A percentile compares a stretch with the other conserved stretches of the same genome.
Evolutionary conservation across 2,888 invertebrate genomes (phyloP).

Genomic region (Cephus pulcher): DNA sequence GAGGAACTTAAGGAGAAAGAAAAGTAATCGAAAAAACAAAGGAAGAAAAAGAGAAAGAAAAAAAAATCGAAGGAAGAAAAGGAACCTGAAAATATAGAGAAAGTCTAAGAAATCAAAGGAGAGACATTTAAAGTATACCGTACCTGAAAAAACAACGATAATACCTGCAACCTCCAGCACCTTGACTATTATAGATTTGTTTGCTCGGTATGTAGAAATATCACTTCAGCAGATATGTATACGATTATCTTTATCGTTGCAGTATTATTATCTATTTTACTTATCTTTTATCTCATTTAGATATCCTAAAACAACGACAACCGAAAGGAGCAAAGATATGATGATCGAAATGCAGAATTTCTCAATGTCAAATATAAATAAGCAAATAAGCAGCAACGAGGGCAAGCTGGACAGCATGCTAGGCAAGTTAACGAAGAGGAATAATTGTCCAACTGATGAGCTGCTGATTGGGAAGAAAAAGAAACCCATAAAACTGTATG

Average conservation of each 20-base stretch:
- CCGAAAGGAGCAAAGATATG: conserved; percentile 63
- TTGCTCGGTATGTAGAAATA: conserved; percentile 73
- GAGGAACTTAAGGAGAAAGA: too few relatives aligned
- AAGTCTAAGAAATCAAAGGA: too few relatives aligned
- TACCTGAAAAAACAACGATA: conserved; percentile 64
- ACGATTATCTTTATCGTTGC: conserved; percentile 16
- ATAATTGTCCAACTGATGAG: conserved; percentile 86
- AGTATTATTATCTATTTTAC: conserved; percentile 10
- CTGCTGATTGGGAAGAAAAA: conserved; percentile 88
- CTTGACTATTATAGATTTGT: conserved; percentile 82
- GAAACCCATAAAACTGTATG: conserved; percentile 89
- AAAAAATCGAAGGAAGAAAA: too few relatives aligned
- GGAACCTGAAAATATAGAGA: too few relatives aligned
- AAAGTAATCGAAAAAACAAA: too few relatives aligned
- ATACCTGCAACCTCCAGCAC: conserved; percentile 68
- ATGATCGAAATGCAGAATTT: conserved; percentile 85
- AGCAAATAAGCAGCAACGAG: conserved; percentile 66
- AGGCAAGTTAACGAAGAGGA: conserved; percentile 86
- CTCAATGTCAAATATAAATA: conserved; percentile 77
- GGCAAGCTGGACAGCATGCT: conserved; percentile 87
- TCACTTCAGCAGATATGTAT: not conserved
- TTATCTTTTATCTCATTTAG: not conserved
- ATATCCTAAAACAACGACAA: conserved; percentile 51
- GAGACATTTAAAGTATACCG: conserved; percentile 67
- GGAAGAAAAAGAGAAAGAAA: too few relatives aligned